Conservation (phyloP, 2,113 vertebrate genomes). For the Orycteropus afer region DNA sequence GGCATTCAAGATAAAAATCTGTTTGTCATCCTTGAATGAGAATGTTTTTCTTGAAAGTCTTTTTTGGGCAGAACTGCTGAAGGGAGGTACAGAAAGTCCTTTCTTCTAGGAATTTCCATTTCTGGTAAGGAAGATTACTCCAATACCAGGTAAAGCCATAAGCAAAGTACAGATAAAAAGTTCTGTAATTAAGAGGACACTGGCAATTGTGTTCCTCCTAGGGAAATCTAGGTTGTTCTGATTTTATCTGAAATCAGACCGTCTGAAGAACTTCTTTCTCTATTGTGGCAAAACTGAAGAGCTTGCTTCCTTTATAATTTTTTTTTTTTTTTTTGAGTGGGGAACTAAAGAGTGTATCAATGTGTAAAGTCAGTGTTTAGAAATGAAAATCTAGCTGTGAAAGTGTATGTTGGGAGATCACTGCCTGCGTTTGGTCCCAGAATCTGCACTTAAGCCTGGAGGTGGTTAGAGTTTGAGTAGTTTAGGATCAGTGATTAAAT, state of each 20-base stretch:
- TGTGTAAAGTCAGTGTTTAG: not conserved
- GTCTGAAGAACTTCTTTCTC: not conserved
- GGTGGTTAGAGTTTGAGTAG: not conserved
- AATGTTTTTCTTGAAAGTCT: not conserved
- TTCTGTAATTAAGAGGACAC: not conserved
- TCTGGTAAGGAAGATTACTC: not conserved
- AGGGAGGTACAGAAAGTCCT: not conserved
- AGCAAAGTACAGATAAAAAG: not conserved
- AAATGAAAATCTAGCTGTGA: not conserved
- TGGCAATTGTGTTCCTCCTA: not conserved
- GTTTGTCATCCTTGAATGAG: not conserved
- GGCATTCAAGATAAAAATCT: not conserved
- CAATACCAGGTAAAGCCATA: not conserved
- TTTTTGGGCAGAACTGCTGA: not conserved
- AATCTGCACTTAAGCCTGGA: not conserved
- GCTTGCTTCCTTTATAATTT: not conserved
- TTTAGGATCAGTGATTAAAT: not conserved
- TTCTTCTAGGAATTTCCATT: not conserved
- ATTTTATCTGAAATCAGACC: not conserved
- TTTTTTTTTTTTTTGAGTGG: not conserved
- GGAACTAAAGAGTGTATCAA: not conserved
- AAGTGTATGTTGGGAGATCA: not conserved
- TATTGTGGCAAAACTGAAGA: not conserved
- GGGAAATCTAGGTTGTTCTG: not conserved
- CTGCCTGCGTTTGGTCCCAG: not conserved